Base-by-base conservation (phyloP, 1,140 invertebrate species). In the Drosophila guanche region DNA sequence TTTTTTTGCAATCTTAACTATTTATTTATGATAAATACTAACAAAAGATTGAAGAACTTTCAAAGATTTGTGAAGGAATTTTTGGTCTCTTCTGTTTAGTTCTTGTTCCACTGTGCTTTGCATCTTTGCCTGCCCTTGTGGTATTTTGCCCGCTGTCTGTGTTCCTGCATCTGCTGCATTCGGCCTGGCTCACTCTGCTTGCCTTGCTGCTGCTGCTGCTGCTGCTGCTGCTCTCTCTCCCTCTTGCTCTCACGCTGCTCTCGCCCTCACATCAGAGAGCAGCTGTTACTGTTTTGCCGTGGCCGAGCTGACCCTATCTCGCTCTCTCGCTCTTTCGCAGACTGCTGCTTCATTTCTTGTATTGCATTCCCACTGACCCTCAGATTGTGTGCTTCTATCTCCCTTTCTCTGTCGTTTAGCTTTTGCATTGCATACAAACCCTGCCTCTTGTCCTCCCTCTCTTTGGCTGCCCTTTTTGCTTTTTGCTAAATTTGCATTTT, bases 281-380 rank as follows among this genome's bases (percentile, higher is more conserved):
- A 74, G 70, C 70, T 74, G 70, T 74, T 74, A 45, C 68, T 43
- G 41, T 40, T 71, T 52, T 6, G 16, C 16, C 7, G 54, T 42
- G 41, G 23, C 42, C 40, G 41, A 56, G 53, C 59, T 71, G 42
- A 45, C 65, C 58, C 57, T 78, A 45, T 58, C 55, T 27, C 51
- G n/a, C 25, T 53, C 48, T 60, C 37, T 42, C 16, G 43, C 10
- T 51, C 40, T 10, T 4, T 29, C 42, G 23, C 23, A 41, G 33
- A 29, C 41, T 14, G 16, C 53, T 33, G n/a, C n/a, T 65, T 16
- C 29, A 33, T 42, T 40, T 7, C 23, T n/a, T 48, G 43, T 33
- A 10, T 48, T 56, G 70, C 56, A 58, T 46, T 74, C 51, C 33
- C 10, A 37, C 33, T 37, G 33, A 37, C 33, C 10, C 33, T 37